Evolutionary conservation across 2,888 invertebrate genomes (phyloP).

Genomic region (Drosophila paramelanica): DNA sequence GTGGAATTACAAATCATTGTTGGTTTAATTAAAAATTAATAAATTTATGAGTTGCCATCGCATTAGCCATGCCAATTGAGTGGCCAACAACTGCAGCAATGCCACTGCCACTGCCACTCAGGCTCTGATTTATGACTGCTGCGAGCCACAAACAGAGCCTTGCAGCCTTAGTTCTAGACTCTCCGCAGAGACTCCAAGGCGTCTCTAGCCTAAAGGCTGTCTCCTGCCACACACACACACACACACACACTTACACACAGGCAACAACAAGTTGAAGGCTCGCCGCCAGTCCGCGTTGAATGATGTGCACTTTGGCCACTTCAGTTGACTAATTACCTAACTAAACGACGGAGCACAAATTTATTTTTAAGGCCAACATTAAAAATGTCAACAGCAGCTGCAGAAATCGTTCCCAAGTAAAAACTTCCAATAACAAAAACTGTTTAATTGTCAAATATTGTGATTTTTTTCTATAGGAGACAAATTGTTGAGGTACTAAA

Average conservation of each 20-base stretch:
- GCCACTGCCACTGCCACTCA: conserved; percentile 33
- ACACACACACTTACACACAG: conserved; percentile 17
- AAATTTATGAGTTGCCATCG: conserved; percentile 79
- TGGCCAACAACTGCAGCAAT: conserved; percentile 35
- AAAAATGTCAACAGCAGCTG: background rate
- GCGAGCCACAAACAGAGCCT: conserved; percentile 9
- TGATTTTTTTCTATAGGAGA: no score
- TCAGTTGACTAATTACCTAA: conserved; percentile 71
- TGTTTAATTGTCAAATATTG: no score
- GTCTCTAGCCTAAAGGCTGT: conserved; percentile 38
- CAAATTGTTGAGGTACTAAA: no score
- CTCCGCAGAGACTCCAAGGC: conserved; percentile 67
- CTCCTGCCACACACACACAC: conserved; percentile 46
- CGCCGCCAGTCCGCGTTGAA: conserved; percentile 55
- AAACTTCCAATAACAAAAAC: no score
- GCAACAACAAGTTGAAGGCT: conserved; percentile 50
- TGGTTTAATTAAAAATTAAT: conserved; percentile 80
- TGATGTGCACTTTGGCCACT: conserved; percentile 69
- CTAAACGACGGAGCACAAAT: conserved; percentile 24
- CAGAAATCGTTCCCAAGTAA: no score
- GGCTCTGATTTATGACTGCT: conserved; percentile 17
- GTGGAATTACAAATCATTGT: conserved; percentile 79
- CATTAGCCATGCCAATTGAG: conserved; percentile 81
- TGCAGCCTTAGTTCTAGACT: conserved; percentile 1
- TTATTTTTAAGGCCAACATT: background rate